Base-by-base conservation (phyloP, 2,888 invertebrate species). In the Leptopilina myrica region DNA sequence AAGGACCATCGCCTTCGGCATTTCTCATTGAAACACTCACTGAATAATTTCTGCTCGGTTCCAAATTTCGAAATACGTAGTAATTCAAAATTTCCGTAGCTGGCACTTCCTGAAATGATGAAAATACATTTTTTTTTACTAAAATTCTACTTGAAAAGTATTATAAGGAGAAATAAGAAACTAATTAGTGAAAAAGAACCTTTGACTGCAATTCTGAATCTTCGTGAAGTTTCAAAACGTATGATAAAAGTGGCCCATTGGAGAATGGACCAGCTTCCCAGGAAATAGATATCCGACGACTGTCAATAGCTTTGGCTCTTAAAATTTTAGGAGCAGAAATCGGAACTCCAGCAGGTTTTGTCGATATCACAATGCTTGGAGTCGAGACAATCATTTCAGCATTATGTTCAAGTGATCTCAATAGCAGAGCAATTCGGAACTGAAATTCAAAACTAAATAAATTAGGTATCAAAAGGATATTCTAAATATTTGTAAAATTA, bases 251-350 rank as follows among this genome's bases (percentile, higher is more conserved):
- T 64, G 97, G 97, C 84, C 97, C 98, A 92, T 97, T 97, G 76
- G 96, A 96, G 90, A 96, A 97, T 77, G 94, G 94, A 15, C 98
- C 98, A 15, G 97, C 95, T 90, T 95, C 95, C 98, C 98, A 98
- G 86, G 96, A 96, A 81, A 98, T 94, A 83, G 97, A 96, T 82
- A 98, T 95, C 85, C 97, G 95, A 85, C 95, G 95, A 76, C 96
- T 94, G 92, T 98, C 97, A 78, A 97, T 94, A 5, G 97, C 95
- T 79, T 96, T 94, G 26, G 96, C 95, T 84, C 95, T 94, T 84
- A 96, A 94, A 83, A 96, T 94, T 81, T 94, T 92, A 7, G 97
- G 96, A 40, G 96, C 94, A 0, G 96, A 98, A 84, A 95, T 93
- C 14, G 97, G 97, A 76, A 94, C 93, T 56, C 96, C 97, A 79